Base-by-base conservation (phyloP, 2,888 invertebrate genomes). In the Tanypteryx hageni region DNA sequence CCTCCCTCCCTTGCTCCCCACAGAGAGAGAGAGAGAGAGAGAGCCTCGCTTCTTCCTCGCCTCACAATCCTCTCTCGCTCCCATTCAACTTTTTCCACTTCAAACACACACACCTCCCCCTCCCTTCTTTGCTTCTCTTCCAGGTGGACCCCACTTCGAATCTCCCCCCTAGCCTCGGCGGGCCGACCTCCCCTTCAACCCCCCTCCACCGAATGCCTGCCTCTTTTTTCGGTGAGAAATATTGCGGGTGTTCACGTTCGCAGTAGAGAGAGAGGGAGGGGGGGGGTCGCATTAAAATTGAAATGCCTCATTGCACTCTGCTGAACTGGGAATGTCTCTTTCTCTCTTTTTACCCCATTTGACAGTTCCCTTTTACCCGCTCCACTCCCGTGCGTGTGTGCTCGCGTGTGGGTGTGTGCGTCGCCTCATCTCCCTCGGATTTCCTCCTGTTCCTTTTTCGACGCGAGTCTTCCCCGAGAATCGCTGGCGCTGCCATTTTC, bases 131-230 rank as follows among this genome's bases (percentile, higher is more conserved):
- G 13, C 89, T 64, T 31, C 64, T 31, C 89, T 64, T 18, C 89
- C 89, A 89, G 89, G 89, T 89, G 89, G 89, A 44, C 64, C 64
- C 64, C 89, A 68, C 89, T 89, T 89, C 89, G 89, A 89, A 89
- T 89, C 89, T 64, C 89, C 83, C n/a, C 14, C 44, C 83, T 18
- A 56, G 83, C 27, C 83, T 18, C 44, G n/a, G n/a, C n/a, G n/a
- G n/a, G n/a, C n/a, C n/a, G n/a, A n/a, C n/a, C n/a, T n/a, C n/a
- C n/a, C n/a, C n/a, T n/a, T n/a, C n/a, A n/a, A n/a, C 44, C 56
- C 13, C 64, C 11, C 64, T 11, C 64, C 64, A 10, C 64, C n/a
- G n/a, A n/a, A n/a, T 64, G 4, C 64, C 10, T 16, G 64, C 5
- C 44, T 83, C 83, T 83, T 57, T n/a, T 57, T 56, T 83, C 56